phyloP scores from a whole-genome alignment of 1,140 invertebrate species.

The Episyrphus balteatus region DNA sequence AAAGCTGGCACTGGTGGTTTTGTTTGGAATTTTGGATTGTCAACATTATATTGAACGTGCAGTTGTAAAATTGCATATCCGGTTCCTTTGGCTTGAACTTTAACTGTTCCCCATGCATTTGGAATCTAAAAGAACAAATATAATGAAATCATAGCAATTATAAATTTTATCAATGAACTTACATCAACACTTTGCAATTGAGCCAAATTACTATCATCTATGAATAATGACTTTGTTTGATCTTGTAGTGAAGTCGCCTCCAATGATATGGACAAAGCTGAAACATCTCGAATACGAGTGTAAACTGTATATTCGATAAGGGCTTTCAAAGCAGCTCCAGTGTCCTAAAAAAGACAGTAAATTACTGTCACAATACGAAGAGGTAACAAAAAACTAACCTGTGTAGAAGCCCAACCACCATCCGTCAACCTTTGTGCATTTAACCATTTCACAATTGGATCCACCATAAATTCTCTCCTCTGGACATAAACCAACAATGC shows the following conservation, averaged over 20 bases:
- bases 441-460: conserved; percentile 85
- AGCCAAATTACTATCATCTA: conserved; percentile 66
- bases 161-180: conserved; percentile 12
- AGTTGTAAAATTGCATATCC: conserved; percentile 87
- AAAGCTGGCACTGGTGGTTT: conserved; percentile 70
- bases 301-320: conserved; percentile 81
- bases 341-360: conserved; percentile 45
- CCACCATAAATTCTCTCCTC: conserved; percentile 64
- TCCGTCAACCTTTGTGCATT: conserved; percentile 84
- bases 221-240: conserved; percentile 50
- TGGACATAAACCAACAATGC: conserved; percentile 81
- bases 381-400: conserved; percentile 40
- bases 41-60: conserved; percentile 89
- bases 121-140: conserved; percentile 53
- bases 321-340: conserved; percentile 78
- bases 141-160: too few species aligned
- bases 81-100: conserved; percentile 78
- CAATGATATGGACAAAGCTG: conserved; percentile 63
- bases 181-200: conserved; percentile 63
- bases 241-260: conserved; percentile 73
- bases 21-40: conserved; percentile 72
- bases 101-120: conserved; percentile 84
- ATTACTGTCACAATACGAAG: conserved; percentile 14
- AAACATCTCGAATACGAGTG: conserved; percentile 78
- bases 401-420: conserved; percentile 89